A percentile compares a stretch with the other conserved stretches of the same genome.
Conservation (phyloP, 2,888 invertebrate genomes). For the Cryptocephalus moraei region DNA sequence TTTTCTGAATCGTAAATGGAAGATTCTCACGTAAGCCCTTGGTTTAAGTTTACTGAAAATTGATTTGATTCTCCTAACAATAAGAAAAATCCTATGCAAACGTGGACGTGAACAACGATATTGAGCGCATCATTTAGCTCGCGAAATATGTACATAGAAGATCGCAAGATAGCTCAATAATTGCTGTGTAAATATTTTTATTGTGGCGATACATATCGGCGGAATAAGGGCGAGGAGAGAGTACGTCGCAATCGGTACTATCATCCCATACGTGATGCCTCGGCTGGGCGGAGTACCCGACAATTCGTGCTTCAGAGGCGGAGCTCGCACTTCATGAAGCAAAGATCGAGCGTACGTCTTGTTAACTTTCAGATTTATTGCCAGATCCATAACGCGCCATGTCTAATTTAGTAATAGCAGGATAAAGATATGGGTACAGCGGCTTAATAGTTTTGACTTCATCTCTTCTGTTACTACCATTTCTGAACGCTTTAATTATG, state of each 20-base stretch:
- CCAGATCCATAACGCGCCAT: slow-evolving; percentile 18
- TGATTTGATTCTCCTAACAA: too few relatives aligned
- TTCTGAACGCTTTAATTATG: slow-evolving; percentile 10
- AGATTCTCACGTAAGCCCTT: too few relatives aligned
- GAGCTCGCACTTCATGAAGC: slow-evolving; percentile 34
- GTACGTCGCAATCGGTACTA: slow-evolving; percentile 13
- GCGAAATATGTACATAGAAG: slow-evolving; percentile 7
- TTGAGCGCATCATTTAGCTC: too few relatives aligned
- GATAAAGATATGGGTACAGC: slow-evolving; percentile 10
- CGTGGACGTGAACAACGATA: too few relatives aligned
- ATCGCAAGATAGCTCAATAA: slow-evolving; percentile 23
- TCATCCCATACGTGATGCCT: slow-evolving; percentile 34
- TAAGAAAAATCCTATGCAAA: too few relatives aligned
- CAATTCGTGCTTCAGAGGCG: slow-evolving; percentile 36
- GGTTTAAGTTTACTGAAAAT: too few relatives aligned
- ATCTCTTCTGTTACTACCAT: slow-evolving; percentile 10
- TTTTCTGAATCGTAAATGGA: too few relatives aligned
- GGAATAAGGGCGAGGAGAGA: slow-evolving; percentile 15
- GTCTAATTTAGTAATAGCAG: slow-evolving; percentile 24
- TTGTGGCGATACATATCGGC: slow-evolving; percentile 24
- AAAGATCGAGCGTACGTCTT: slow-evolving; percentile 34
- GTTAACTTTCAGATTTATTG: slow-evolving; percentile 39
- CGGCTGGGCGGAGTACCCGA: slow-evolving; percentile 30
- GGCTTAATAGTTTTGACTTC: slow-evolving; percentile 14
- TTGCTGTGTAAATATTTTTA: slow-evolving; percentile 38